A percentile compares a stretch with the other conserved stretches of the same genome.
phyloP scores from a whole-genome alignment of 1,140 invertebrate genomes.

The Halesus radiatus region DNA sequence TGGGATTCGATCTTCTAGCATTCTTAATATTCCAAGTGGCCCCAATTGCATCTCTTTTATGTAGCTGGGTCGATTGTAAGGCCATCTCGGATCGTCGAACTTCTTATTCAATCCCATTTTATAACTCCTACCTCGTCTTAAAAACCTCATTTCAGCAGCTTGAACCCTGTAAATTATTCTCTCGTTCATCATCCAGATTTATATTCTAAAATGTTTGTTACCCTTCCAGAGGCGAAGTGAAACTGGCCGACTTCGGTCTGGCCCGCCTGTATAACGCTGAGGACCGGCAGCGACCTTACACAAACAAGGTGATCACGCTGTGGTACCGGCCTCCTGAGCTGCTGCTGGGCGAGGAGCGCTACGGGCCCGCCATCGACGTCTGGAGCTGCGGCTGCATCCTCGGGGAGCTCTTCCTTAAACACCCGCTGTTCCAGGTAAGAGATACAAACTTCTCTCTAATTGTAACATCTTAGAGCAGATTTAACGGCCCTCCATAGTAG shows the following conservation, averaged over 20 bases:
- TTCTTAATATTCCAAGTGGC: no score
- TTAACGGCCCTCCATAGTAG: no score
- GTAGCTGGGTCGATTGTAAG: no score
- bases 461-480: no score
- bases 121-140: no score
- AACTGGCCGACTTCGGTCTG: conserved; percentile 98
- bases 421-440: conserved; percentile 92
- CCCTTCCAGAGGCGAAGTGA: conserved; percentile 92
- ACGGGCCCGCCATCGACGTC: conserved; percentile 98
- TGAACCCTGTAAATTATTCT: no score
- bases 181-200: no score
- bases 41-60: no score
- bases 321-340: conserved; percentile 99
- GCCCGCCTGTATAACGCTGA: conserved; percentile 96
- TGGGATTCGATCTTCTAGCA: no score
- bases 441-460: background rate
- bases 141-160: no score
- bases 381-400: conserved; percentile 99
- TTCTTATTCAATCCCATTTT: no score
- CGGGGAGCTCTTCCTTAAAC: conserved; percentile 96
- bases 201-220: conserved; percentile 41
- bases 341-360: conserved; percentile 96
- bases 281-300: conserved; percentile 95
- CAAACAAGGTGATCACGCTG: conserved; percentile 98
- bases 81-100: no score